Base-by-base conservation (phyloP, 2,888 invertebrate genomes). In the Platypus cylindrus region DNA sequence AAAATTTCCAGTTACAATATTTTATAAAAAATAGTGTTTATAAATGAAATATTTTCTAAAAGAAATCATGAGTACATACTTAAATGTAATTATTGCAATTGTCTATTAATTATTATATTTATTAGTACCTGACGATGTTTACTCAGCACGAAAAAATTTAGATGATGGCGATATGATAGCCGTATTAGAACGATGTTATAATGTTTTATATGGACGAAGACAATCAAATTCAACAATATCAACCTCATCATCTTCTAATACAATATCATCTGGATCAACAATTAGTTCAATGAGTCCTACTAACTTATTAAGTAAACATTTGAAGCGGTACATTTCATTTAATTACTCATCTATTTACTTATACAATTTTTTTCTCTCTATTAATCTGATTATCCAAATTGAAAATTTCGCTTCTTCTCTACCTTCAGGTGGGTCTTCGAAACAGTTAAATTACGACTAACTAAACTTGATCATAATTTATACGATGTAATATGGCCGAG, bases 401-500 rank as follows among this genome's bases (percentile, higher is more conserved):
- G 5, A 12, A 17, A 12, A 14, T 33, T 12, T 11, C 29, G 5
- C 7, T 29, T 8, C 16, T 29, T 17, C 17, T 9, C 17, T 9
- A 20, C 86, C 16, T 81, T 77, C 52, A 70, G 73, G 39, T 68
- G 72, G 25, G 64, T 79, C 41, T 87, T 83, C 59, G 82, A 87
- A 47, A 62, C 65, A 37, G 70, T 87, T 38, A 84, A 83, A 64
- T 60, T 67, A 40, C 73, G 84, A 48, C 68, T 82, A 49, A 90
- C 90, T 16, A 77, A 78, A 60, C 68, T 80, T 47, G 89, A 89
- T 58, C 86, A 87, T 58, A 84, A 81, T 55, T 70, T 91, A 3
- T 81, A 87, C 52, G 89, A 91, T 58, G 73, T 89, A 15, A 81
- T 90, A 53, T 86, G 85, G 77, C 89, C 90, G 9, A 85, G 86